Percentiles rank a stretch among this genome's conserved stretches.
These are phyloP conservation scores for Diplolepis rosae DNA, from an alignment of 2,888 invertebrate species.

Conservation along the genomic window DNA sequence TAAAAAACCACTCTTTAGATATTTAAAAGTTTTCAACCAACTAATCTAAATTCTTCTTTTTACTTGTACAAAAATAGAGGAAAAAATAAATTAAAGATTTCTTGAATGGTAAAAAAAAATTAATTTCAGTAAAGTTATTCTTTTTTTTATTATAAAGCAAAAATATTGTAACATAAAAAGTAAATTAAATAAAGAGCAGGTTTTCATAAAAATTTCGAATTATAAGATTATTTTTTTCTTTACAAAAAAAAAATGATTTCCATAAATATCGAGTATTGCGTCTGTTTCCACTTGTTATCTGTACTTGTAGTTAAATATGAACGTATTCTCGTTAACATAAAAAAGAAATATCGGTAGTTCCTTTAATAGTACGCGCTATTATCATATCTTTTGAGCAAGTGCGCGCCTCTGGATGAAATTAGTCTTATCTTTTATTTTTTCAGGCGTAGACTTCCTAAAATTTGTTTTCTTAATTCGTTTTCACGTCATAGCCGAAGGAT, in stretches of 20 bases:
- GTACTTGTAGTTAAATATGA: neutral
- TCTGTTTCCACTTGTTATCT: neutral
- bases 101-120: neutral
- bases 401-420: neutral
- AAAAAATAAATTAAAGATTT: neutral
- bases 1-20: neutral
- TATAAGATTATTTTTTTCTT: neutral
- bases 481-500: neutral
- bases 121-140: neutral
- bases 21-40: neutral
- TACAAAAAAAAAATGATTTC: neutral
- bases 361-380: neutral
- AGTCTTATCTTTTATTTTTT: neutral
- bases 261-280: neutral
- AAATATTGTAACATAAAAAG: too few species aligned
- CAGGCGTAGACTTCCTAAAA: neutral
- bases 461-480: neutral
- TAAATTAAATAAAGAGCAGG: too few species aligned
- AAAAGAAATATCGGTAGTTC: neutral
- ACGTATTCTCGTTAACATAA: neutral
- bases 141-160: neutral
- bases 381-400: neutral
- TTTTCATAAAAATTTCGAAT: too few species aligned
- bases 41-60: neutral
- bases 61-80: neutral